These are phyloP conservation scores for Melitaea cinxia DNA, from an alignment of 1,140 invertebrate species.

Conservation along the genomic window DNA sequence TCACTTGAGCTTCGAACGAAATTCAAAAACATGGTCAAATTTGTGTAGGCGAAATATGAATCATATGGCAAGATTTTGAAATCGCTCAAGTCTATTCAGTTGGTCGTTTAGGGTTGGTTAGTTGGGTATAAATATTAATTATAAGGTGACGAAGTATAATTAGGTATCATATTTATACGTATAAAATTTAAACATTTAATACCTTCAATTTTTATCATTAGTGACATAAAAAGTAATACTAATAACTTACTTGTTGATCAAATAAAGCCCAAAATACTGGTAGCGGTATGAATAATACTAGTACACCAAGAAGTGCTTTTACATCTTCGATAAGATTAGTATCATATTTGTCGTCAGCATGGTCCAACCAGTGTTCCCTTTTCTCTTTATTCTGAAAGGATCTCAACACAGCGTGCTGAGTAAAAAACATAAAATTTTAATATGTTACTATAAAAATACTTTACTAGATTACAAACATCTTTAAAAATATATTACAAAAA, in stretches of 20 bases:
- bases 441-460: neutral
- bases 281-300: conserved; percentile 89
- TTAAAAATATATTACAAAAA: too few relatives aligned
- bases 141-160: too few relatives aligned
- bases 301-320: conserved; percentile 85
- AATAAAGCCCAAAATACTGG: conserved; percentile 93
- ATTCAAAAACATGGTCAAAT: too few relatives aligned
- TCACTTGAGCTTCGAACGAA: too few relatives aligned
- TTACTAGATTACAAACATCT: neutral
- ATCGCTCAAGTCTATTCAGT: too few relatives aligned
- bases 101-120: too few relatives aligned
- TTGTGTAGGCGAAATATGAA: too few relatives aligned
- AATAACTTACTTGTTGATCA: conserved; percentile 87
- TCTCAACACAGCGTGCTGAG: conserved; percentile 72
- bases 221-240: neutral
- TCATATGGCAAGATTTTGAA: too few relatives aligned
- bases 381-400: conserved; percentile 80
- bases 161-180: too few relatives aligned
- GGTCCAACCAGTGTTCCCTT: conserved; percentile 90
- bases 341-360: conserved; percentile 88
- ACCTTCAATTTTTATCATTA: neutral
- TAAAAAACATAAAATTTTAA: conserved; percentile 14
- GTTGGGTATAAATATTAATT: too few relatives aligned
- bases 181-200: neutral
- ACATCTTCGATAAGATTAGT: conserved; percentile 85